Conservation (phyloP, 1,140 invertebrate species). For the Drosophila teissieri region DNA sequence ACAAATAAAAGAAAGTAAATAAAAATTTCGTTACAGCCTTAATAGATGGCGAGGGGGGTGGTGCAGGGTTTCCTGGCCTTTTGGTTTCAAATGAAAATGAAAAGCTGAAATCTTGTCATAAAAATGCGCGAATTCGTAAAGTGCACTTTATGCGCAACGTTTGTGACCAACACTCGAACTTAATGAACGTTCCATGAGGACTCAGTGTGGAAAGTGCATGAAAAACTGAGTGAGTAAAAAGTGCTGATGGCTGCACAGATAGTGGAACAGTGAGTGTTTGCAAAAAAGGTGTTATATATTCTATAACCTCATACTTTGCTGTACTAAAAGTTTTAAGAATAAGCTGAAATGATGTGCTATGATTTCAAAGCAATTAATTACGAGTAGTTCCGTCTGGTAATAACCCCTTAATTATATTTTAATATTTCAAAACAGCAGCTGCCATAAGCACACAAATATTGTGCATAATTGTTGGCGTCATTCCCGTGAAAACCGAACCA, state of each 20-base stretch:
- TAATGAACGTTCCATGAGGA: slow-evolving; percentile 15
- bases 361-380: slow-evolving; percentile 4
- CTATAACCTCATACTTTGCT: not conserved
- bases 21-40: slow-evolving; percentile 70
- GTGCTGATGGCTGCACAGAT: slow-evolving; percentile 1
- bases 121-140: slow-evolving; percentile 80
- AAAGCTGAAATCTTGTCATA: slow-evolving; percentile 75
- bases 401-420: slow-evolving; percentile 71
- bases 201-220: slow-evolving; percentile 28
- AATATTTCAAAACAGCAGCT: slow-evolving; percentile 56
- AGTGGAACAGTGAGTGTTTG: not conserved
- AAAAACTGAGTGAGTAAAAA: slow-evolving; percentile 29
- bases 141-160: slow-evolving; percentile 69
- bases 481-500: slow-evolving; percentile 40
- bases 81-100: slow-evolving; percentile 69
- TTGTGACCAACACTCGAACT: slow-evolving; percentile 43
- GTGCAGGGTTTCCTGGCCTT: slow-evolving; percentile 26
- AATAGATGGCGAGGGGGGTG: slow-evolving; percentile 18
- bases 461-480: slow-evolving; percentile 59
- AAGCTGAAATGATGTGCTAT: not conserved
- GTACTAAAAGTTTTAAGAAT: not conserved
- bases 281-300: not conserved
- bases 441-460: slow-evolving; percentile 50
- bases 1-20: slow-evolving; percentile 78
- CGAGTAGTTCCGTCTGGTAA: slow-evolving; percentile 20